Evolutionary conservation across 2,888 invertebrate species (phyloP), one percentile per base, ranked within the genome.

Genomic region (Catocala nupta): DNA sequence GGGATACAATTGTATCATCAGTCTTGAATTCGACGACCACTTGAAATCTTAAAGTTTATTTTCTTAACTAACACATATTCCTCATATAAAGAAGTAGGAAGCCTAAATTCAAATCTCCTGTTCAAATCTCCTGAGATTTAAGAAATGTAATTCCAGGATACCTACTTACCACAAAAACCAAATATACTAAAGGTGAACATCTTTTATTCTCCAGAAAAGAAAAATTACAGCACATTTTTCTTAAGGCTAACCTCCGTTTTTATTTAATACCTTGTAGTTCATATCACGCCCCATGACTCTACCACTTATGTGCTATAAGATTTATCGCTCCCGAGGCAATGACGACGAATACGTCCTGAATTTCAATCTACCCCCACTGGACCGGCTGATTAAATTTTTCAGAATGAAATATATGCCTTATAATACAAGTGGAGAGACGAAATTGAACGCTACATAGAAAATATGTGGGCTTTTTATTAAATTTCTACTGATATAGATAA

Each of bases 381-480:
- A 74, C 77, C 62, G 61, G 52, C 73, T 82, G 85, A 85, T 85
- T 84, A 85, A 84, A 85, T 84, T 85, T 82, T 81, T 85, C 82
- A 80, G 65, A 68, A 74, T 83, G 76, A 83, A 80, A 74, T 75
- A 73, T 81, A 60, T 63, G 55, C 57, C 63, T 65, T 72, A 55
- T 66, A 65, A 57, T 42, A 45, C 34, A 52, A 60, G 53, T 56
- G 47, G 47, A 36, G 47, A 43, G 48, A 58, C 39, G 51, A 68
- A 68, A 77, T 75, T 77, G 59, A 77, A 73, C 65, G 61, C 54
- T 63, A 60, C 49, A 55, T 25, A 11, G 51, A 61, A 73, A 60
- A 68, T 58, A 50, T 65, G 55, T 59, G 34, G 57, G 33, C 13
- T 53, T 70, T 70, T 56, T 25, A 54, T 54, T 44, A 54, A 54